Base-by-base conservation (phyloP, 2,797 vertebrate species). In the Kryptolebias ocellatus region DNA sequence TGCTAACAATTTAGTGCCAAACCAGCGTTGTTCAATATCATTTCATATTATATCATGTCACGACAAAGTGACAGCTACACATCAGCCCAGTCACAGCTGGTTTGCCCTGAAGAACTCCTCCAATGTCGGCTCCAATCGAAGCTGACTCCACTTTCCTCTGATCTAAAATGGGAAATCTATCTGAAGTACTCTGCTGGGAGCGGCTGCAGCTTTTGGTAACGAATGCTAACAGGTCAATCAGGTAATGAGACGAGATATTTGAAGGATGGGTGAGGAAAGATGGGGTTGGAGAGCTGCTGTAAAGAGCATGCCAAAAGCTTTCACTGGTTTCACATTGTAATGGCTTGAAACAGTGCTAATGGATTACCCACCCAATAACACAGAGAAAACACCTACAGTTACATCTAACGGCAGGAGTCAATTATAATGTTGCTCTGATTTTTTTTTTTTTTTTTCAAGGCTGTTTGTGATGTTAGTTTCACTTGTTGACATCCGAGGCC, bases 41-140 rank as follows among this genome's bases (percentile, higher is more conserved):
- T 96, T 97, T 97, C 96, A 95, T 96, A 98, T 98, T 97, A 97
- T 95, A 97, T 97, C 96, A 97, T 95, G 96, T 97, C 96, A 96
- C 88, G 91, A 95, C 93, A 90, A 91, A 92, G 94, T 96, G 96
- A 96, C 94, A 95, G 95, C 92, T 95, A 94, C 93, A 73, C 95
- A 96, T 98, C 96, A 97, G 93, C 54, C 95, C 95, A 92, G 95
- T 97, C 96, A 97, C 94, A 95, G 92, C 94, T 96, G 95, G 96
- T 97, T 98, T 96, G 96, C 95, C 96, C 95, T 95, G 95, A 96
- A 96, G 95, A 95, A 95, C 96, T 96, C 95, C 95, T 94, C 73
- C 83, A 93, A 96, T 94, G 93, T 96, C 95, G 92, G 92, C 91
- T 93, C 87, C 94, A 95, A 95, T 96, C 94, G 94, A 95, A 95